Evolutionary conservation across 2,797 vertebrate genomes (phyloP).

Genomic region (Discoglossus pictus): DNA sequence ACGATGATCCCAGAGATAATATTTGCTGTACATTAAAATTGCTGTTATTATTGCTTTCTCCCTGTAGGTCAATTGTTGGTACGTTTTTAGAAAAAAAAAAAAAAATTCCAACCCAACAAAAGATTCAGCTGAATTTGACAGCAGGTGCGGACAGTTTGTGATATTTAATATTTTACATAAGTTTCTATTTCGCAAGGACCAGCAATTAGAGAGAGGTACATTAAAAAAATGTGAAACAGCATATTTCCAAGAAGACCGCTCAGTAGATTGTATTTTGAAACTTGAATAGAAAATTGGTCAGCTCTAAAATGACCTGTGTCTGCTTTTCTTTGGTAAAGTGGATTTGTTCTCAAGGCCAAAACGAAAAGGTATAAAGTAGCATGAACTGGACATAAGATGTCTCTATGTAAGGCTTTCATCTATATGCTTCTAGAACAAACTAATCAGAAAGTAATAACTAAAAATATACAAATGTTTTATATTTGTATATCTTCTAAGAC

Average conservation of each 20-base stretch:
- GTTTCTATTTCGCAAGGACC: conserved; percentile 22
- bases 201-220: conserved; percentile 36
- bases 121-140: conserved; percentile 27
- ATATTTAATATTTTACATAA: conserved; percentile 39
- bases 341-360: not conserved
- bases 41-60: conserved; percentile 41
- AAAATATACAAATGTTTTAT: no score
- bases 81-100: conserved; percentile 41
- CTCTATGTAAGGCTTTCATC: no score
- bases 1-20: conserved; percentile 37
- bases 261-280: not conserved
- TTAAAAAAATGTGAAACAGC: conserved; percentile 40
- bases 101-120: conserved; percentile 22
- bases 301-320: not conserved
- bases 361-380: not conserved
- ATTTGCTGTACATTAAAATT: conserved; percentile 27
- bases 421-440: no score
- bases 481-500: no score
- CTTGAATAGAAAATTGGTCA: conserved; percentile 2
- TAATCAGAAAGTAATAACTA: no score
- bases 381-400: no score
- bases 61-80: conserved; percentile 37
- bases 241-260: no score
- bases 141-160: conserved; percentile 35
- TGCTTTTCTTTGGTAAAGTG: not conserved